phyloP scores from a whole-genome alignment of 2,113 vertebrate genomes.

The Furnarius figulus region DNA sequence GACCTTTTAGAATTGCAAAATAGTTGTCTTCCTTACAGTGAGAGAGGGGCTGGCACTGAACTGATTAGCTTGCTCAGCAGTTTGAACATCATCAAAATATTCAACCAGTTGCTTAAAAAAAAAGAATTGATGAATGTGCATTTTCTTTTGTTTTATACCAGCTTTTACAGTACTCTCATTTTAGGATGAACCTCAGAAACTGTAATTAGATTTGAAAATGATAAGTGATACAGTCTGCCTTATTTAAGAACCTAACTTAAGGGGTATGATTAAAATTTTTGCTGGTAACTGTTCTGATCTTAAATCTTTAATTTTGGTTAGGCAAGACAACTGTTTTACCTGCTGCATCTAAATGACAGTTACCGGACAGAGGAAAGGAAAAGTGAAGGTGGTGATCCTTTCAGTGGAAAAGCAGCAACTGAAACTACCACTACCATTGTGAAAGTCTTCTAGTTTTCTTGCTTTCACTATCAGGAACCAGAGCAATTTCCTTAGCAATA shows the following conservation, averaged over 20 bases:
- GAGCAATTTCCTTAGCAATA: background rate
- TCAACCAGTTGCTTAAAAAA: slow-evolving; percentile 7
- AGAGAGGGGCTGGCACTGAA: background rate
- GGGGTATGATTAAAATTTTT: background rate
- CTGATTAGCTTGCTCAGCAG: slow-evolving; percentile 8
- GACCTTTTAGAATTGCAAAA: slow-evolving; percentile 50
- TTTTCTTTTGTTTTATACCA: background rate
- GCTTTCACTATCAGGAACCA: background rate
- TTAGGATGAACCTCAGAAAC: background rate
- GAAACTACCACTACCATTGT: background rate
- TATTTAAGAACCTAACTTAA: background rate
- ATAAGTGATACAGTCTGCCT: background rate
- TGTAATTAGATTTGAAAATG: background rate
- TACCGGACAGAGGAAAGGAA: background rate
- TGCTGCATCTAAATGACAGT: background rate
- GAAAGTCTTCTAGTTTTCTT: background rate
- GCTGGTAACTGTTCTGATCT: background rate
- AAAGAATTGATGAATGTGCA: background rate
- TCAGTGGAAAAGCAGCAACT: background rate
- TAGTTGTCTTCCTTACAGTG: slow-evolving; percentile 24
- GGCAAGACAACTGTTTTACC: background rate
- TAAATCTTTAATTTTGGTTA: background rate
- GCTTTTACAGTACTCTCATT: background rate
- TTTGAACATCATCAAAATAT: background rate
- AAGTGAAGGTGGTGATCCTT: background rate